These are phyloP conservation scores for Ailuropoda melanoleuca DNA, from an alignment of 2,113 vertebrate species.

Conservation along the genomic window DNA sequence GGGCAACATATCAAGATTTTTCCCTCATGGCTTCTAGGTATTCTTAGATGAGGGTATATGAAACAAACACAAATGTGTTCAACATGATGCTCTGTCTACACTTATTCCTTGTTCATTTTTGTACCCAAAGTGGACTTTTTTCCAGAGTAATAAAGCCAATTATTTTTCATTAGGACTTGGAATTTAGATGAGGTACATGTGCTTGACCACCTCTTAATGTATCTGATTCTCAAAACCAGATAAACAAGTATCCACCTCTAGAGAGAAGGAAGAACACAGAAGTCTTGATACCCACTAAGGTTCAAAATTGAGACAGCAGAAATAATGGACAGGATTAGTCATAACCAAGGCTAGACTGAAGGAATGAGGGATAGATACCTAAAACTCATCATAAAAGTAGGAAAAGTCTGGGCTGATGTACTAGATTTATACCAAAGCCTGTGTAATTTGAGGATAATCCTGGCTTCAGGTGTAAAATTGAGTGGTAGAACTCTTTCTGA, in stretches of 20 bases:
- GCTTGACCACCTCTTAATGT: background rate
- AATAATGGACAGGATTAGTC: background rate
- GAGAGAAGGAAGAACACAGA: background rate
- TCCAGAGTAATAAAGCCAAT: background rate
- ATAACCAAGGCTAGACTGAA: background rate
- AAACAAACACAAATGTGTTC: background rate
- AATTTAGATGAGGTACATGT: background rate
- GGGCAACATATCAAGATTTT: background rate
- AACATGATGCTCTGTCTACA: background rate
- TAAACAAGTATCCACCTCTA: background rate
- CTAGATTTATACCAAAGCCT: background rate
- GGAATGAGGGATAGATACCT: background rate
- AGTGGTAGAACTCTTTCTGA: background rate
- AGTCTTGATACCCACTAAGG: background rate
- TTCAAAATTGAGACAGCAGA: background rate
- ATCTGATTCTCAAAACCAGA: background rate
- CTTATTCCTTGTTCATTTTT: background rate
- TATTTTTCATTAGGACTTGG: background rate
- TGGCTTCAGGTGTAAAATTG: background rate
- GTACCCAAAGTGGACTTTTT: background rate
- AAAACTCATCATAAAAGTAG: background rate
- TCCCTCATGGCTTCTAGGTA: background rate
- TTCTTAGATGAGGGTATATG: background rate
- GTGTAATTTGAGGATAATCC: background rate
- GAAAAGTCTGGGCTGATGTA: background rate